Conservation (phyloP, 2,113 vertebrate species). For the Oreochromis tanganicae region DNA sequence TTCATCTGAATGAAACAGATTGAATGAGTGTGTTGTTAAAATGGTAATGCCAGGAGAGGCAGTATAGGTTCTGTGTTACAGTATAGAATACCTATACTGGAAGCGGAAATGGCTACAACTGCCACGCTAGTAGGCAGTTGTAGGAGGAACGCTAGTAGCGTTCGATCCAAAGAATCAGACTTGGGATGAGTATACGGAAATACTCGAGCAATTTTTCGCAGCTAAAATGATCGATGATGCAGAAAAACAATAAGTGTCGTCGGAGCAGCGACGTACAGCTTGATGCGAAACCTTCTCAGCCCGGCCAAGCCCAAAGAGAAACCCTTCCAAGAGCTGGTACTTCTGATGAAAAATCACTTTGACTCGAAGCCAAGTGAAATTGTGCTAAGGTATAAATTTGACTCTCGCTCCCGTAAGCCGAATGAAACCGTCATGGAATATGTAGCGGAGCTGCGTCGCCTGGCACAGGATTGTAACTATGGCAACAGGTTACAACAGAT, state of each 20-base stretch:
- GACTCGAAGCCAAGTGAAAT: accelerated
- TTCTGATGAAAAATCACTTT: background rate
- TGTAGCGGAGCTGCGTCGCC: background rate
- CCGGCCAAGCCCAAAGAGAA: background rate
- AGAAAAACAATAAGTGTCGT: background rate
- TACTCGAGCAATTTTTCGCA: too few species aligned
- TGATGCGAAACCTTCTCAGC: background rate
- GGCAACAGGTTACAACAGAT: background rate
- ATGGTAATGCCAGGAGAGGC: too few species aligned
- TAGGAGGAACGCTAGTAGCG: too few species aligned
- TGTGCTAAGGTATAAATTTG: background rate
- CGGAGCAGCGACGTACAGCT: background rate
- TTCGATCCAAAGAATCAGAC: too few species aligned
- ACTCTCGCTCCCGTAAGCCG: accelerated
- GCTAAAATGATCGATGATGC: too few species aligned
- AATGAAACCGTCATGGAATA: background rate
- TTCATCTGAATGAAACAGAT: too few species aligned
- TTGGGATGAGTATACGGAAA: too few species aligned
- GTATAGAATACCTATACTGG: too few species aligned
- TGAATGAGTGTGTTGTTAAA: too few species aligned
- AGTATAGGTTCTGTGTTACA: too few species aligned
- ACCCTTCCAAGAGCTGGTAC: background rate
- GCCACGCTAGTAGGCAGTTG: too few species aligned
- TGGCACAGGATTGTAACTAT: accelerated
- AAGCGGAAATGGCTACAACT: too few species aligned